Evolutionary conservation across 2,113 vertebrate species (phyloP), one percentile per base, ranked within the genome.

Genomic region (Amphilophus citrinellus): DNA sequence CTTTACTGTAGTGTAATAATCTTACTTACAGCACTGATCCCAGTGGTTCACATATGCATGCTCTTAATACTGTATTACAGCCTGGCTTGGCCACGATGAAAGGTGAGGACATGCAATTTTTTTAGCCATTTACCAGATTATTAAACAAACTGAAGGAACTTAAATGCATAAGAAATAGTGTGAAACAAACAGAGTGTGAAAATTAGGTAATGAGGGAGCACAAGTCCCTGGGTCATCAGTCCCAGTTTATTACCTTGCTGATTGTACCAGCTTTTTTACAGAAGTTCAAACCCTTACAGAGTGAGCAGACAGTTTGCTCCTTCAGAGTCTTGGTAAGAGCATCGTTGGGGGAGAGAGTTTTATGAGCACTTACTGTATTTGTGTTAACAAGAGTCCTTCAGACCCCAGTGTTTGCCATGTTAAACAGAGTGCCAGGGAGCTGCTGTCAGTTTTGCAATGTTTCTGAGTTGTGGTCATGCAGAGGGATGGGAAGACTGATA

Each of bases 251-350:
- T 14, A 39, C 66, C 22, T 13, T 17, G 14, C 17, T 84, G 56
- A 47, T 56, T 14, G 39, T 9, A 11, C 63, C 78, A 76, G 73
- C 2, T 32, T 10, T 68, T 14, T 27, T 10, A 13, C 13, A 7
- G 39, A 71, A 82, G 65, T 80, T 85, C 86, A 86, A 79, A 77
- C 24, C 0, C 14, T 68, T 75, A 61, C 3, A 60, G 61, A 37
- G 13, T 27, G 78, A 59, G 20, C 20, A 57, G 39, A 76, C 82
- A 75, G 58, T 57, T 61, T 61, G 56, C 80, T 80, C 80, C 88
- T n/a, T 76, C 62, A 79, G 27, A 75, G 61, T 50, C 44, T n/a
- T 37, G 79, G 79, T 87, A 76, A 87, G 62, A 35, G 37, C 39
- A 37, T 61, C 27, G 39, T 75, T 37, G 50, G 3, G 22, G 50